These are phyloP conservation scores for Hippocampus mohnikei DNA, from an alignment of 2,113 vertebrate genomes.

Conservation along the genomic window DNA sequence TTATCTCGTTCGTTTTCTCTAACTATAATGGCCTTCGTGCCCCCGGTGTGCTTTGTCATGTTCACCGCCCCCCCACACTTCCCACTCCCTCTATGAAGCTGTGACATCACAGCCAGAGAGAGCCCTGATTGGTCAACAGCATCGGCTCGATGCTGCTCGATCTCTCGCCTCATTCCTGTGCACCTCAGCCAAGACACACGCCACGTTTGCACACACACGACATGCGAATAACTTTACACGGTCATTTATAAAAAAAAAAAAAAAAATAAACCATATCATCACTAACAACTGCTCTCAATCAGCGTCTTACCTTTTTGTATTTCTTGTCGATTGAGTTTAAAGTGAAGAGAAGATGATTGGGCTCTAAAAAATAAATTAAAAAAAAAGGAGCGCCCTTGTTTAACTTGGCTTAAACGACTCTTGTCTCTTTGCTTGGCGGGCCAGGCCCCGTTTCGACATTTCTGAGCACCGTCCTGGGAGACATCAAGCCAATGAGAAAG, in stretches of 20 bases:
- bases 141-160: not conserved
- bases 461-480: conserved; percentile 73
- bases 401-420: conserved; percentile 73
- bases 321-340: conserved; percentile 70
- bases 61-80: not conserved
- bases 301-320: conserved; percentile 62
- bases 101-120: not conserved
- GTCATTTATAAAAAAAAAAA: conserved; percentile 55
- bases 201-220: conserved; percentile 18
- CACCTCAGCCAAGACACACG: conserved; percentile 30
- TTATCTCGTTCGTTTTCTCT: too few relatives aligned
- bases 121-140: not conserved
- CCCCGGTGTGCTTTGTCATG: not conserved
- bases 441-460: conserved; percentile 70
- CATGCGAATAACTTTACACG: conserved; percentile 47
- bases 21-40: not conserved
- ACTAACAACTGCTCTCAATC: conserved; percentile 47
- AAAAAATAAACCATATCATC: conserved; percentile 25
- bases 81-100: not conserved
- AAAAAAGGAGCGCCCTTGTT: conserved; percentile 74
- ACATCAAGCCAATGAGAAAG: conserved; percentile 68
- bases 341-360: conserved; percentile 71
- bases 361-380: conserved; percentile 34
- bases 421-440: conserved; percentile 61
- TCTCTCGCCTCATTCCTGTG: not conserved